A percentile compares a stretch with the other conserved stretches of the same genome.
Evolutionary conservation across 2,888 invertebrate species (phyloP).

Genomic region (Bembecia ichneumoniformis): DNA sequence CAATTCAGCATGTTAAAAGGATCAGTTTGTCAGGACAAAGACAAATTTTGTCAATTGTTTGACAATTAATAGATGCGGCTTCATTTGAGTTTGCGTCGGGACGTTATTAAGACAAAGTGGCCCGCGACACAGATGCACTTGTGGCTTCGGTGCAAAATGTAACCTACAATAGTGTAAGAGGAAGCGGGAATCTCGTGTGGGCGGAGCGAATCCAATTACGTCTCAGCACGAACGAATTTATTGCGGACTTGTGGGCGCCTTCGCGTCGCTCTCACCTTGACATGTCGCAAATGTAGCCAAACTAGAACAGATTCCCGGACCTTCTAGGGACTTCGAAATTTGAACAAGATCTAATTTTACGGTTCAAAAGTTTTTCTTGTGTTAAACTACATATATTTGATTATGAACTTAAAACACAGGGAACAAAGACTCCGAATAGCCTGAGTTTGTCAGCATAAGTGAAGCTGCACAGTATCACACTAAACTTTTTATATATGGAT

Average conservation of each 20-base stretch:
- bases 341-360: background rate
- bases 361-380: constrained; percentile 23
- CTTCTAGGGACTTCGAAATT: constrained; percentile 10
- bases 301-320: constrained; percentile 30
- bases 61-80: no score
- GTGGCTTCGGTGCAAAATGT: background rate
- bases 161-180: background rate
- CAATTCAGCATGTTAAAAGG: no score
- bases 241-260: constrained; percentile 29
- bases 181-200: constrained; percentile 25
- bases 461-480: no score
- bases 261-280: constrained; percentile 26
- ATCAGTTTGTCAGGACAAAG: no score
- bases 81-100: background rate
- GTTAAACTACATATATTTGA: constrained; percentile 5
- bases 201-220: constrained; percentile 57
- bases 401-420: no score
- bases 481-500: no score
- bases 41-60: no score
- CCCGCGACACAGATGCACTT: background rate
- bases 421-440: no score
- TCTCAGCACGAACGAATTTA: constrained; percentile 53
- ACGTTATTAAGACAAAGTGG: background rate
- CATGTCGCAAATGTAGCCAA: constrained; percentile 21
- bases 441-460: no score